These are phyloP conservation scores for Litoditis marina DNA, from an alignment of 2,888 invertebrate species.

Conservation along the genomic window DNA sequence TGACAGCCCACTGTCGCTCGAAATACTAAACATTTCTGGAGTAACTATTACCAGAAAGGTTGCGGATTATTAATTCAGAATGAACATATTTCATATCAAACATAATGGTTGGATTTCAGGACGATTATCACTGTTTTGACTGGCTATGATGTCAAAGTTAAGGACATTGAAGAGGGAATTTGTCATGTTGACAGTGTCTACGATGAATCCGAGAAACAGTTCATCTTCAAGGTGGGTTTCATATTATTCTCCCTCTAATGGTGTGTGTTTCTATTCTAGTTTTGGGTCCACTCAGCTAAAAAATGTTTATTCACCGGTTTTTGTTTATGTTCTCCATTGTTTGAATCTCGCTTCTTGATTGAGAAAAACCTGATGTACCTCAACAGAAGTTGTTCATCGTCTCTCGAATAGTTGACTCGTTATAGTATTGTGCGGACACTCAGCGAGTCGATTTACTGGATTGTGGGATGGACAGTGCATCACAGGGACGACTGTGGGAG, in stretches of 20 bases:
- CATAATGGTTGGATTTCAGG: too few species aligned
- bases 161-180: conserved; percentile 33
- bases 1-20: too few species aligned
- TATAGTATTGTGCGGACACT: conserved; percentile 10
- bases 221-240: conserved; percentile 28
- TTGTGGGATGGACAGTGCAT: neutral
- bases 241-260: neutral
- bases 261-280: too few species aligned
- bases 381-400: too few species aligned
- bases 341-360: too few species aligned
- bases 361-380: too few species aligned
- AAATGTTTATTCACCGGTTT: neutral
- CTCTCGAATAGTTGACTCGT: too few species aligned
- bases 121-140: conserved; percentile 32
- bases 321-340: neutral
- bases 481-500: neutral
- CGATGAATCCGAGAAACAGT: conserved; percentile 22
- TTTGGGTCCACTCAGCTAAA: too few species aligned
- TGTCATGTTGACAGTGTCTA: conserved; percentile 34
- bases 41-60: too few species aligned
- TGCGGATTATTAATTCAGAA: too few species aligned
- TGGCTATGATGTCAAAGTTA: conserved; percentile 38
- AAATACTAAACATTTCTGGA: too few species aligned
- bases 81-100: too few species aligned
- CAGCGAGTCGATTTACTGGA: conserved; percentile 12